A percentile compares a stretch with the other conserved stretches of the same genome.
Evolutionary conservation across 1,140 invertebrate genomes (phyloP).

Genomic region (Scaptomyza montana): DNA sequence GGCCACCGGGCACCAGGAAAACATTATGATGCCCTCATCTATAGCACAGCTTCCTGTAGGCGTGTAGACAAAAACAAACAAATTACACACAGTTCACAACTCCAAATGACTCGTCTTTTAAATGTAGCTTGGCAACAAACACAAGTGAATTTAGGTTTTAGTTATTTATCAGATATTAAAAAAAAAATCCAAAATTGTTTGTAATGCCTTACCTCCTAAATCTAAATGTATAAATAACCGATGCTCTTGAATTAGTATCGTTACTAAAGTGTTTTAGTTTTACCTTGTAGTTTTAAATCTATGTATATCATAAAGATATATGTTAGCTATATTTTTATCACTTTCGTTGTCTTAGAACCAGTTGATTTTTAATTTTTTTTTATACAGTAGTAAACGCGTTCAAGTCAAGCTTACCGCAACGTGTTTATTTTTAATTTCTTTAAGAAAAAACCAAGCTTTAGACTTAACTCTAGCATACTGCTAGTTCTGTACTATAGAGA

Average conservation of each 20-base stretch:
- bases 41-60: background rate
- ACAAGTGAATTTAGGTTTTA: conserved; percentile 14
- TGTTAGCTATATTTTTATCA: conserved; percentile 5
- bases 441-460: conserved; percentile 54
- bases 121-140: background rate
- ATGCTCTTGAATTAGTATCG: conserved; percentile 14
- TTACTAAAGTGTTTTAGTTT: conserved; percentile 2
- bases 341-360: conserved; percentile 15
- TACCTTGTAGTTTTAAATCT: conserved; percentile 4
- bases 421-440: conserved; percentile 59
- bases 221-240: conserved; percentile 9
- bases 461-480: conserved; percentile 32
- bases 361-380: conserved; percentile 27
- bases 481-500: conserved; percentile 26
- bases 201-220: background rate
- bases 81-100: background rate
- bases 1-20: conserved; percentile 52
- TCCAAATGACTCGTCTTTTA: conserved; percentile 14
- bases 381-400: conserved; percentile 27
- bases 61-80: background rate
- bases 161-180: conserved; percentile 6
- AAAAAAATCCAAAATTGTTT: conserved; percentile 19
- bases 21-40: conserved; percentile 17
- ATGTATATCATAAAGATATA: conserved; percentile 3
- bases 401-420: conserved; percentile 27